phyloP scores from a whole-genome alignment of 2,797 vertebrate genomes.

The Melanotaenia maccullochi region DNA sequence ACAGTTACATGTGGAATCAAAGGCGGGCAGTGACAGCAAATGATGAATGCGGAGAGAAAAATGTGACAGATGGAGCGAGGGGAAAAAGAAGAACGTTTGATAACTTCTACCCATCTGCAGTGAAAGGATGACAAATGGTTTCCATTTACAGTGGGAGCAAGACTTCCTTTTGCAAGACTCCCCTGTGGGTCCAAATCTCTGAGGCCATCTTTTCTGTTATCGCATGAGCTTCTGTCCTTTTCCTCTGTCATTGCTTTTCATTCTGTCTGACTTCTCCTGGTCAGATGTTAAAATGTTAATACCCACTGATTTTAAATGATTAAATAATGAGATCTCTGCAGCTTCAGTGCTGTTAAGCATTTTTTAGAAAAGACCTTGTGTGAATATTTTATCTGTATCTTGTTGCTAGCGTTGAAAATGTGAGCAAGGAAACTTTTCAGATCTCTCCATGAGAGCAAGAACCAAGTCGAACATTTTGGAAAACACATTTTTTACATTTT shows the following conservation, averaged over 20 bases:
- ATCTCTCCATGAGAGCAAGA: not conserved
- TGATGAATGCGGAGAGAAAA: slow-evolving; percentile 60
- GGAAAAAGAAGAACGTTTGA: slow-evolving; percentile 59
- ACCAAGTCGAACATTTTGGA: not conserved
- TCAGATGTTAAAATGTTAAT: slow-evolving; percentile 11
- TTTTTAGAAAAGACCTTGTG: slow-evolving; percentile 6
- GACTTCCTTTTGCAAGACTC: slow-evolving; percentile 47
- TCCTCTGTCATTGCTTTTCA: slow-evolving; percentile 18
- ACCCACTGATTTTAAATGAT: slow-evolving; percentile 15
- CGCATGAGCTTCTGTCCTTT: slow-evolving; percentile 25
- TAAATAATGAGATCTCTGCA: slow-evolving; percentile 8
- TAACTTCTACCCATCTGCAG: slow-evolving; percentile 50
- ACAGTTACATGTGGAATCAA: slow-evolving; percentile 37
- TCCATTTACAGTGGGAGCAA: slow-evolving; percentile 61
- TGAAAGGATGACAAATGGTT: slow-evolving; percentile 68
- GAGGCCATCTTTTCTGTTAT: slow-evolving; percentile 32
- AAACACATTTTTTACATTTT: not conserved
- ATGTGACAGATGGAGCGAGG: slow-evolving; percentile 65
- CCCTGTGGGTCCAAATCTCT: slow-evolving; percentile 36
- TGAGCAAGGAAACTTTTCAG: not conserved
- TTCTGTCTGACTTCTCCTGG: slow-evolving; percentile 10
- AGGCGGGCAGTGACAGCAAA: slow-evolving; percentile 40
- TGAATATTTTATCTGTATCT: slow-evolving; percentile 10
- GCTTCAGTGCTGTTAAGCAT: not conserved
- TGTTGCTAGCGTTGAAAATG: not conserved